phyloP scores from a whole-genome alignment of 2,888 invertebrate genomes.

The Ophraella communa region DNA sequence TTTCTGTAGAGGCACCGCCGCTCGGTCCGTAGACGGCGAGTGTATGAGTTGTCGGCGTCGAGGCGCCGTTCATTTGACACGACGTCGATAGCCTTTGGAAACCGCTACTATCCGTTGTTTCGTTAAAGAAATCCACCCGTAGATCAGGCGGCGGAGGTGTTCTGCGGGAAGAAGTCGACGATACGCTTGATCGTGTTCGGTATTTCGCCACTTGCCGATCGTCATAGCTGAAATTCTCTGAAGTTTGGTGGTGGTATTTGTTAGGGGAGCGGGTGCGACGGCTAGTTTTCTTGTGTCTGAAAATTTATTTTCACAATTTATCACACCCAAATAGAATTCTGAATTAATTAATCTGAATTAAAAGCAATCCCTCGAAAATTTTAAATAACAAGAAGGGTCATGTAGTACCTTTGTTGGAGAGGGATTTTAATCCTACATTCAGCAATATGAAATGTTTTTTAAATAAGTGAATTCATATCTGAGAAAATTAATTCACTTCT shows the following conservation, averaged over 20 bases:
- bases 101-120: conserved; percentile 43
- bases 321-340: no score
- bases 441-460: no score
- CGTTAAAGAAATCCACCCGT: conserved; percentile 69
- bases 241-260: conserved; percentile 41
- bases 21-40: conserved; percentile 29
- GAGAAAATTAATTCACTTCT: no score
- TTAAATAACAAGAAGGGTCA: no score
- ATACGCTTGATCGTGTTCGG: conserved; percentile 35
- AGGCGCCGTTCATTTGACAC: conserved; percentile 33
- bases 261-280: conserved; percentile 54
- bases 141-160: conserved; percentile 70
- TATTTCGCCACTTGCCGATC: conserved; percentile 57
- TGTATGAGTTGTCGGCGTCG: conserved; percentile 40
- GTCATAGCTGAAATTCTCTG: conserved; percentile 58
- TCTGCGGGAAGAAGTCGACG: conserved; percentile 54
- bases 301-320: no score
- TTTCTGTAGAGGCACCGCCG: conserved; percentile 48
- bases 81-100: conserved; percentile 36
- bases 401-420: no score
- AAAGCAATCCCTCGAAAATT: no score
- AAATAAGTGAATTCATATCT: no score
- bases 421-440: no score
- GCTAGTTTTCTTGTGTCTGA: conserved; percentile 52
- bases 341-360: no score